Evolutionary conservation across 1,140 invertebrate species (phyloP).

Genomic region (Rhyacophila brunnea): DNA sequence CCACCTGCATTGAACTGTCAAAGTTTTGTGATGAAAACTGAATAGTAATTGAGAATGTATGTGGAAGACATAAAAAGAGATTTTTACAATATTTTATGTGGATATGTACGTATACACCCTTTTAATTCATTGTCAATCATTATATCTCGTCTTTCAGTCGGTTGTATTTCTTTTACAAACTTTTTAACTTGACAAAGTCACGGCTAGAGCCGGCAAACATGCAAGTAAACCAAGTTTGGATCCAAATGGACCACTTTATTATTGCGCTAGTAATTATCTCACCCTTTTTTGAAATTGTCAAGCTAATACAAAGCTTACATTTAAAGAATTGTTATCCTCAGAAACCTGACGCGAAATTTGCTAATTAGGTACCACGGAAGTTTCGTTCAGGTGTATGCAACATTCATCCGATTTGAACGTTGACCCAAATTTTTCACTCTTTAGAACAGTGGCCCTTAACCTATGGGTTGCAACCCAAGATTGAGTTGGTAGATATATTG

Average conservation of each 20-base stretch:
- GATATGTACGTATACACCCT: conserved; percentile 58
- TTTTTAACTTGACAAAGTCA: not conserved
- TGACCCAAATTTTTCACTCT: too few relatives aligned
- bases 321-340: too few relatives aligned
- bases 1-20: too few relatives aligned
- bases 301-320: too few relatives aligned
- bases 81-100: conserved; percentile 76
- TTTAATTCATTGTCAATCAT: not conserved
- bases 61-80: conserved; percentile 73
- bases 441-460: too few relatives aligned
- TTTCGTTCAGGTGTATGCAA: too few relatives aligned
- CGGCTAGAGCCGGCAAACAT: not conserved
- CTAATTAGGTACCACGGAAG: too few relatives aligned
- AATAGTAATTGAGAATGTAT: conserved; percentile 64
- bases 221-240: not conserved
- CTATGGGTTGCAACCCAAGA: too few relatives aligned
- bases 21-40: not conserved
- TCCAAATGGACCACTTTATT: not conserved
- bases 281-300: not conserved
- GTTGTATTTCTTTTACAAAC: not conserved
- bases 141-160: not conserved
- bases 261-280: not conserved
- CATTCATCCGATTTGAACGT: too few relatives aligned
- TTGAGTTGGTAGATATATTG: too few relatives aligned
- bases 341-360: too few relatives aligned